These are phyloP conservation scores for Entomyzon cyanotis DNA, from an alignment of 2,113 vertebrate species.

Conservation along the genomic window DNA sequence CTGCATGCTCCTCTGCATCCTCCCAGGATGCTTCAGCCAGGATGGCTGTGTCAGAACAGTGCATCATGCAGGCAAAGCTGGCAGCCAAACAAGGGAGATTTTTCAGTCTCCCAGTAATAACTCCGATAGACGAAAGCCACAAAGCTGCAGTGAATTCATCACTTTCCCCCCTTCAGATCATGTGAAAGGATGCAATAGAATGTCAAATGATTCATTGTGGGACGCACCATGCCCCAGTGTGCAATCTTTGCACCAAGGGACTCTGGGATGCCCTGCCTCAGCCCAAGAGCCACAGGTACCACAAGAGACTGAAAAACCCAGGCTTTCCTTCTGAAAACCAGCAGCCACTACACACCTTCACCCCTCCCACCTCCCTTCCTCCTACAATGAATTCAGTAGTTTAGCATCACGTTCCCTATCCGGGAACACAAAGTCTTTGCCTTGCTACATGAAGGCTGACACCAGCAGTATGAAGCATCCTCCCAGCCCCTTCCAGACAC, in stretches of 20 bases:
- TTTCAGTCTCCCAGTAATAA: not conserved
- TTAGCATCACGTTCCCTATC: not conserved
- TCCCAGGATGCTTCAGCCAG: not conserved
- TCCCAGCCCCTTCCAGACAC: not conserved
- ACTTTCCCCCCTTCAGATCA: not conserved
- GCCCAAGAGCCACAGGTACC: not conserved
- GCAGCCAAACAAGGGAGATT: not conserved
- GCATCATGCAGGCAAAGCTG: not conserved
- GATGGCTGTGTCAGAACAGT: not conserved
- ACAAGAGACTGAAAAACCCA: not conserved
- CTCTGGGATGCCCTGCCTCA: accelerated
- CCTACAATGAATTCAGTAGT: not conserved
- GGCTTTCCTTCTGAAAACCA: not conserved
- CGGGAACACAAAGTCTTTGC: not conserved
- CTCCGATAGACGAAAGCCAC: not conserved
- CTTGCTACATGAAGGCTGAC: accelerated
- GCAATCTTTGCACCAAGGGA: no score
- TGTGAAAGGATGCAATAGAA: not conserved
- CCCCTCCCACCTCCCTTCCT: not conserved
- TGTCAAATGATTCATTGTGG: not conserved
- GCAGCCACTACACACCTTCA: not conserved
- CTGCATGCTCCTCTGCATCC: accelerated
- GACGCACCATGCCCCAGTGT: accelerated
- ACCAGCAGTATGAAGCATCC: not conserved
- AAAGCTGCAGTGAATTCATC: not conserved